A percentile compares a stretch with the other conserved stretches of the same genome.
phyloP scores from a whole-genome alignment of 2,888 invertebrate genomes.

The Cerceris ruficornis region DNA sequence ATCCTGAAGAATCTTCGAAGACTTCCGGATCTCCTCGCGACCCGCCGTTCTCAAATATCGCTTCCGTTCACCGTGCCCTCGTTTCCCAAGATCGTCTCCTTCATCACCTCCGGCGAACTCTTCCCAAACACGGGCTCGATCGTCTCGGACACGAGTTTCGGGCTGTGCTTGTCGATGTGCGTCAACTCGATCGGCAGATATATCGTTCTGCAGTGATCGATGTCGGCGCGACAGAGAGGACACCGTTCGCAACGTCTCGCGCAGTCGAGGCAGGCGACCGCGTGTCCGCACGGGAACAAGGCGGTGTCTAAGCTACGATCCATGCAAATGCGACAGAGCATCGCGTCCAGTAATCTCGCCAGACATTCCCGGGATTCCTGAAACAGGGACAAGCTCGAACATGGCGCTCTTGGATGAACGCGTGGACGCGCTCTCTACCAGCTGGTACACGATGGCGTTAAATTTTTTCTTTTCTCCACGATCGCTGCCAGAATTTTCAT shows the following conservation, averaged over 20 bases:
- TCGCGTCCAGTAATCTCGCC: slow-evolving; percentile 85
- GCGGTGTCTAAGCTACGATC: slow-evolving; percentile 91
- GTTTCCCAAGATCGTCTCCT: slow-evolving; percentile 65
- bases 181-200: slow-evolving; percentile 86
- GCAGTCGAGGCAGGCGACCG: slow-evolving; percentile 90
- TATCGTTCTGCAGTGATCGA: slow-evolving; percentile 87
- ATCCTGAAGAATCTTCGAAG: slow-evolving; percentile 70
- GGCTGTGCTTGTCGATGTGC: slow-evolving; percentile 77
- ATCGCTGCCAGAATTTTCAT: background rate
- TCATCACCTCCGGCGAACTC: slow-evolving; percentile 67
- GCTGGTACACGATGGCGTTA: no score
- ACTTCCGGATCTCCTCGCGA: slow-evolving; percentile 56
- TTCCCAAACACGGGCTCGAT: slow-evolving; percentile 62
- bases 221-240: slow-evolving; percentile 89
- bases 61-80: slow-evolving; percentile 64
- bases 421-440: no score
- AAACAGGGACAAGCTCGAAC: slow-evolving; percentile 27
- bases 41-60: slow-evolving; percentile 73
- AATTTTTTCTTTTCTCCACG: background rate
- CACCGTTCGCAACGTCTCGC: slow-evolving; percentile 89
- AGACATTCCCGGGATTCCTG: slow-evolving; percentile 84
- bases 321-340: slow-evolving; percentile 95
- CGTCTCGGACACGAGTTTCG: slow-evolving; percentile 68
- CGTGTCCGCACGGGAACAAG: slow-evolving; percentile 94
- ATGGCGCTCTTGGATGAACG: background rate